phyloP scores from a whole-genome alignment of 2,797 vertebrate genomes.

The Sebastes iracundus region DNA sequence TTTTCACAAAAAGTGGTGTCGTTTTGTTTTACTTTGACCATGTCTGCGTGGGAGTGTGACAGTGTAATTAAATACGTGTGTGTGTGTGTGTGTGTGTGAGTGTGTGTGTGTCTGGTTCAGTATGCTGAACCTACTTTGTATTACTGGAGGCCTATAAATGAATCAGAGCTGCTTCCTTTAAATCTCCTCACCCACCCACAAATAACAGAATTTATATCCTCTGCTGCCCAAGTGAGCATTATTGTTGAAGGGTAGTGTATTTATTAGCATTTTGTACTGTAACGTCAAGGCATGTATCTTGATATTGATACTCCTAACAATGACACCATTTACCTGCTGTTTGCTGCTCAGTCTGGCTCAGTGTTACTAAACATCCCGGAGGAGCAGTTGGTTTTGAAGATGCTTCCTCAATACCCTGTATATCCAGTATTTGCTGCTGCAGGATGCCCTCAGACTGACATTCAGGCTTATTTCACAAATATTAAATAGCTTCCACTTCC shows the following conservation, averaged over 20 bases:
- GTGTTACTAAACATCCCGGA: slow-evolving; percentile 13
- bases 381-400: neutral
- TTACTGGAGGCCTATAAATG: slow-evolving; percentile 32
- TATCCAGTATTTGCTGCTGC: neutral
- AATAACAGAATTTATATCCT: slow-evolving; percentile 21
- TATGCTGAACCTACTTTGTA: slow-evolving; percentile 14
- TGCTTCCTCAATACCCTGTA: slow-evolving; percentile 13
- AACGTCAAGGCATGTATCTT: slow-evolving; percentile 17
- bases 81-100: too few relatives aligned
- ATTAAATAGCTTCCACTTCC: slow-evolving; percentile 17
- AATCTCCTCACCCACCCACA: neutral
- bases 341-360: slow-evolving; percentile 19
- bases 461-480: slow-evolving; percentile 9
- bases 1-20: too few relatives aligned
- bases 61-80: slow-evolving; percentile 3
- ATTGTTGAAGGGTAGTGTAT: slow-evolving; percentile 2
- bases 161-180: slow-evolving; percentile 50
- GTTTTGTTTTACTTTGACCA: neutral
- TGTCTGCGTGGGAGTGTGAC: slow-evolving; percentile 8
- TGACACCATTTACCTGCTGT: slow-evolving; percentile 12
- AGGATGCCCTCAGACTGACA: neutral
- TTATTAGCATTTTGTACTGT: slow-evolving; percentile 40
- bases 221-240: slow-evolving; percentile 6
- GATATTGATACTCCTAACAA: slow-evolving; percentile 11
- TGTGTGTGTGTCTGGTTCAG: neutral